phyloP scores from a whole-genome alignment of 1,140 invertebrate genomes.

The Rhyzopertha dominica region DNA sequence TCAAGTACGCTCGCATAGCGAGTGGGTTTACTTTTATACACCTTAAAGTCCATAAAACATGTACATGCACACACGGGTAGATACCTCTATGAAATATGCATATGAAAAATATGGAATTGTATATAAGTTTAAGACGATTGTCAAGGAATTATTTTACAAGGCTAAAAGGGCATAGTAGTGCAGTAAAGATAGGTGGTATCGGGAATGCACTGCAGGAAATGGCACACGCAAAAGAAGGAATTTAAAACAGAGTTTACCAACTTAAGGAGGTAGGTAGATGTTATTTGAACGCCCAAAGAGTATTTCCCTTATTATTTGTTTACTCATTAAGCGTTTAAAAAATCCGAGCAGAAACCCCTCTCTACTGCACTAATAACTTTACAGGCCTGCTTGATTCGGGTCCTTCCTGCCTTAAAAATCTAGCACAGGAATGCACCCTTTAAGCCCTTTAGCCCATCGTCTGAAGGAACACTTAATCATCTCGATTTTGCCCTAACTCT shows the following conservation, averaged over 20 bases:
- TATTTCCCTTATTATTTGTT: background rate
- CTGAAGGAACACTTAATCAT: no score
- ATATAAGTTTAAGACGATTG: constrained; percentile 32
- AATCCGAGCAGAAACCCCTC: background rate
- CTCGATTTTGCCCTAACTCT: no score
- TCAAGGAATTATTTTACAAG: constrained; percentile 34
- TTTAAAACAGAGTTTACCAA: constrained; percentile 11
- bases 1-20: constrained; percentile 13
- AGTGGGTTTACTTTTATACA: constrained; percentile 10
- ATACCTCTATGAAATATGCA: constrained; percentile 27
- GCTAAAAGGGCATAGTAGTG: constrained; percentile 24
- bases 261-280: background rate
- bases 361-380: no score
- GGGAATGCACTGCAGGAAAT: constrained; percentile 8
- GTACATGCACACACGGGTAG: constrained; percentile 26
- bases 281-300: background rate
- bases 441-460: no score
- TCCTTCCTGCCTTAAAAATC: no score
- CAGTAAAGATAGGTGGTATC: constrained; percentile 12
- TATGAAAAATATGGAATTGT: constrained; percentile 36
- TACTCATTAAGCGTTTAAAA: background rate
- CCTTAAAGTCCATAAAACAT: constrained; percentile 15
- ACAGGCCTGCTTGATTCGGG: no score
- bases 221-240: constrained; percentile 14
- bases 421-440: no score